These are phyloP conservation scores for Lasius platythorax DNA, from an alignment of 2,888 invertebrate genomes.

Conservation along the genomic window DNA sequence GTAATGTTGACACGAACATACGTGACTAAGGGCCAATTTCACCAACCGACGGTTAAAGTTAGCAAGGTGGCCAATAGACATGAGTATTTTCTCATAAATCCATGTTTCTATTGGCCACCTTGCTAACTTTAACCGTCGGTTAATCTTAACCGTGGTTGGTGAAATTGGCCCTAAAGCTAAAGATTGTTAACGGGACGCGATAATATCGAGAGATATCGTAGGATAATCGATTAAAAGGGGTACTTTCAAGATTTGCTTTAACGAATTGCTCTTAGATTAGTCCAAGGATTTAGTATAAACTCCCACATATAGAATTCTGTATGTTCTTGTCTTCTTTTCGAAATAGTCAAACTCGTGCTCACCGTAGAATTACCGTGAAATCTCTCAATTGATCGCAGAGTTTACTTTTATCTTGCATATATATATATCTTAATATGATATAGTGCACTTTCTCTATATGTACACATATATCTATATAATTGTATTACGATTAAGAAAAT, in stretches of 20 bases:
- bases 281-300: conserved; percentile 4
- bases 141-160: too few species aligned
- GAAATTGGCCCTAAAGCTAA: too few species aligned
- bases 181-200: conserved; percentile 2
- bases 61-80: too few species aligned
- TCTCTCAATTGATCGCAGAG: conserved; percentile 20
- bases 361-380: conserved; percentile 22
- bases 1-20: not conserved
- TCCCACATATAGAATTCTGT: not conserved
- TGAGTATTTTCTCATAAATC: too few species aligned
- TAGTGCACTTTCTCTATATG: conserved; percentile 22
- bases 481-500: conserved; percentile 55
- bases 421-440: conserved; percentile 34
- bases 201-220: conserved; percentile 14
- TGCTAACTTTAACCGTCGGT: too few species aligned
- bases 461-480: conserved; percentile 43
- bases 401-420: conserved; percentile 40
- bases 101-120: too few species aligned
- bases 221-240: not conserved
- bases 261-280: not conserved
- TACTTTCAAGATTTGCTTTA: conserved; percentile 34
- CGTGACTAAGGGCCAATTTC: too few species aligned
- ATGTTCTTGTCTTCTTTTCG: conserved; percentile 26
- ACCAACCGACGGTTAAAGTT: too few species aligned
- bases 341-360: conserved; percentile 12